phyloP scores from a whole-genome alignment of 2,888 invertebrate genomes.

The Cerastoderma edule region DNA sequence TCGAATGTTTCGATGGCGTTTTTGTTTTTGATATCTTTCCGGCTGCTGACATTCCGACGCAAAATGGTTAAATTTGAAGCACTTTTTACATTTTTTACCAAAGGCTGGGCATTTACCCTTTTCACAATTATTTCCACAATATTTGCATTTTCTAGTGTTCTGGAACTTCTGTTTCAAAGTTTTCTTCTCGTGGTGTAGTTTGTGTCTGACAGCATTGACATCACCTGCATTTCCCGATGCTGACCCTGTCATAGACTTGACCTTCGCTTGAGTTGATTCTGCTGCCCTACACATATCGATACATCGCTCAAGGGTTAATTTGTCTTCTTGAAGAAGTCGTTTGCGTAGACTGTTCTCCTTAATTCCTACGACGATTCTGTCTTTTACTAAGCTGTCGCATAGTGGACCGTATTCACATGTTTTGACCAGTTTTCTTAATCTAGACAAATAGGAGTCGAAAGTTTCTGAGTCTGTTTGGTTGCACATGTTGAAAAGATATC shows the following conservation, averaged over 20 bases:
- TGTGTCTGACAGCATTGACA: neutral
- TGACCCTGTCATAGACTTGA: neutral
- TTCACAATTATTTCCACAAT: conserved; percentile 10
- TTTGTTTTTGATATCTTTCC: neutral
- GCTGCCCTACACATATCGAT: conserved; percentile 3
- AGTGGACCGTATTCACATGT: conserved; percentile 14
- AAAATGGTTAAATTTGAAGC: conserved; percentile 13
- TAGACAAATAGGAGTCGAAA: conserved; percentile 17
- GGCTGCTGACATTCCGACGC: conserved; percentile 23
- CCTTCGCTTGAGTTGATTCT: conserved; percentile 1
- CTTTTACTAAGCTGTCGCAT: conserved; percentile 13
- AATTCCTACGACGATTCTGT: conserved; percentile 24
- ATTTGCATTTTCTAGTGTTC: conserved; percentile 2
- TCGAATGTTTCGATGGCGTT: neutral
- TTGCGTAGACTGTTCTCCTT: neutral
- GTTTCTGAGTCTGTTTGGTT: conserved; percentile 5
- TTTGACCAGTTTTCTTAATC: neutral
- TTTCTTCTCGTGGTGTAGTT: neutral
- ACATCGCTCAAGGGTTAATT: neutral
- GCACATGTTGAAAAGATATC: conserved; percentile 52
- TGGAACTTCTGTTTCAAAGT: neutral
- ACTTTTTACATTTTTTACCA: conserved; percentile 13
- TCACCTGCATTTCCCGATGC: neutral
- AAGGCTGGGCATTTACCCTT: conserved; percentile 24
- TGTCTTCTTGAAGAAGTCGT: conserved; percentile 5